Evolutionary conservation across 2,113 vertebrate genomes (phyloP).

Genomic region (Rana temporaria): DNA sequence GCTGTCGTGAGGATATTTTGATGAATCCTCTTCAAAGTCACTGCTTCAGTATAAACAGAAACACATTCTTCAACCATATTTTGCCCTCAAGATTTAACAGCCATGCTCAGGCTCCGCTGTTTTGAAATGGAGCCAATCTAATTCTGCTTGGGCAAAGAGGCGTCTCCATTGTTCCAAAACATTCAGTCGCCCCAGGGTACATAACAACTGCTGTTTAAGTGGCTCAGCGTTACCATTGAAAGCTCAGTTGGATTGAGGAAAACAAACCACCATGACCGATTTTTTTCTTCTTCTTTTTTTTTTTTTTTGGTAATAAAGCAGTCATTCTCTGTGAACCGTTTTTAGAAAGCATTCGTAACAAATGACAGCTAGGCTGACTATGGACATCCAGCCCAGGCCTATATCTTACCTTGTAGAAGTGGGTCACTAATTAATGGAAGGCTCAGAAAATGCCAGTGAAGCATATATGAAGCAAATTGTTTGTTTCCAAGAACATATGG

Average conservation of each 20-base stretch:
- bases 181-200: constrained; percentile 65
- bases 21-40: constrained; percentile 59
- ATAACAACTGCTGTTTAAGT: constrained; percentile 65
- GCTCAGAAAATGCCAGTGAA: constrained; percentile 16
- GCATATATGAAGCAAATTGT: constrained; percentile 28
- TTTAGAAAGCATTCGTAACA: constrained; percentile 58
- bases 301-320: constrained; percentile 61
- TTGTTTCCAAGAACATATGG: not conserved
- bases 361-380: constrained; percentile 32
- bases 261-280: constrained; percentile 61
- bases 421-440: constrained; percentile 55
- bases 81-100: constrained; percentile 61
- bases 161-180: constrained; percentile 71
- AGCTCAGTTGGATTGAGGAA: constrained; percentile 67
- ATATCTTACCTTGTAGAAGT: constrained; percentile 59
- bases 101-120: constrained; percentile 66
- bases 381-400: constrained; percentile 10
- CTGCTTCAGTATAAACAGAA: constrained; percentile 55
- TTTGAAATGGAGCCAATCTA: constrained; percentile 72
- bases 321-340: constrained; percentile 59
- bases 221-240: constrained; percentile 62
- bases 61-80: constrained; percentile 58
- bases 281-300: constrained; percentile 35
- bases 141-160: constrained; percentile 73
- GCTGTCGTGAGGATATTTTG: constrained; percentile 48